phyloP scores from a whole-genome alignment of 2,113 vertebrate genomes.

The Hydrolagus affinis region DNA sequence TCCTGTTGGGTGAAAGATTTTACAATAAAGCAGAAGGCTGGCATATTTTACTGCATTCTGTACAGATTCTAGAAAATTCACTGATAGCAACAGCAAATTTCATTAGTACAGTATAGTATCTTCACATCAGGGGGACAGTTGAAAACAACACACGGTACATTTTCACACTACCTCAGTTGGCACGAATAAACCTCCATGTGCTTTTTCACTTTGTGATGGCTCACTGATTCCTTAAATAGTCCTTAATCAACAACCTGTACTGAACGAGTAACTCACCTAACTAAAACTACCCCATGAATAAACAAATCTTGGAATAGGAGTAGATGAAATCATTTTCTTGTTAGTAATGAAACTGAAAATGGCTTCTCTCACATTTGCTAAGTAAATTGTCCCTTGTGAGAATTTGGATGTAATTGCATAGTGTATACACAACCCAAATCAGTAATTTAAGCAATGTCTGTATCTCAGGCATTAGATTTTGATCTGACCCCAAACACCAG shows the following conservation, averaged over 20 bases:
- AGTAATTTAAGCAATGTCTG: conserved; percentile 23
- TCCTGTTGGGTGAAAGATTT: too few relatives aligned
- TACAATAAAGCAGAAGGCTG: too few relatives aligned
- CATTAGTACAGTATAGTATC: too few relatives aligned
- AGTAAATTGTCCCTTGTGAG: conserved; percentile 24
- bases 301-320: conserved; percentile 18
- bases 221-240: not conserved
- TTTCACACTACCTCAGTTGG: not conserved
- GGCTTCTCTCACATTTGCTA: conserved; percentile 18
- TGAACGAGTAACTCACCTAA: not conserved
- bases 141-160: not conserved
- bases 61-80: too few relatives aligned
- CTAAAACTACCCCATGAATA: conserved; percentile 28
- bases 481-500: not conserved
- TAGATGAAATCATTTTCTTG: conserved; percentile 22
- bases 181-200: not conserved
- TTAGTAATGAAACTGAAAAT: conserved; percentile 26
- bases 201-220: not conserved
- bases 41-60: too few relatives aligned
- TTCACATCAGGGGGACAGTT: too few relatives aligned
- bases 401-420: conserved; percentile 29
- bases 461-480: not conserved
- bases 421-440: not conserved
- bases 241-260: conserved; percentile 15
- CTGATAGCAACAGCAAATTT: too few relatives aligned